Conservation (phyloP, 2,888 invertebrate genomes). For the Antitype chi region DNA sequence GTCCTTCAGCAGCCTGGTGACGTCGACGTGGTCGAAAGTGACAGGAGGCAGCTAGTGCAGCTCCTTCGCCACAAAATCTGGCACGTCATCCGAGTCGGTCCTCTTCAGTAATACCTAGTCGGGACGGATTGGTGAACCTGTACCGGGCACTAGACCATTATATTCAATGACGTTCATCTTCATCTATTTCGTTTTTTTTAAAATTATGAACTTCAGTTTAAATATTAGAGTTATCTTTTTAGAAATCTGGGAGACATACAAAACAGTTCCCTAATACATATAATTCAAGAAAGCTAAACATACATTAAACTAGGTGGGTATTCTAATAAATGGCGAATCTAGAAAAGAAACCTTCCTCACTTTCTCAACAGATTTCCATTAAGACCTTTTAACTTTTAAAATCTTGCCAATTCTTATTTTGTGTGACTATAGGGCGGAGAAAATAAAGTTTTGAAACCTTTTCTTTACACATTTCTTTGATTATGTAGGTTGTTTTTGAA, state of each 20-base stretch:
- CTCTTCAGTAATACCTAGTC: too few relatives aligned
- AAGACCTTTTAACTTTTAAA: constrained; percentile 29
- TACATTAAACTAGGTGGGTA: neutral
- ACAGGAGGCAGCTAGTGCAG: too few relatives aligned
- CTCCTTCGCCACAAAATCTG: too few relatives aligned
- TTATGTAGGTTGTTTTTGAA: neutral
- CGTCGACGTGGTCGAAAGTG: too few relatives aligned
- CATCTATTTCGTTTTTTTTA: too few relatives aligned
- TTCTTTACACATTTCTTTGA: constrained; percentile 1
- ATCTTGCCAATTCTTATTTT: constrained; percentile 23
- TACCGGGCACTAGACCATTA: too few relatives aligned
- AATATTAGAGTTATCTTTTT: too few relatives aligned
- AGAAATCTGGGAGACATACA: neutral
- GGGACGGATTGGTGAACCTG: too few relatives aligned
- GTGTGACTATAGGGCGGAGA: constrained; percentile 7
- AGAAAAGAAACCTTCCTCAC: neutral
- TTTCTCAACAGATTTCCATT: constrained; percentile 6
- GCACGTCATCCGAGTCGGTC: too few relatives aligned
- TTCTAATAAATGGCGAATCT: neutral
- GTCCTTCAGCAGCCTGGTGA: too few relatives aligned
- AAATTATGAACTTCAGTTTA: too few relatives aligned
- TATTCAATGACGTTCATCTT: too few relatives aligned
- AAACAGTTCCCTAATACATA: neutral
- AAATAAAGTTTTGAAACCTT: constrained; percentile 9
- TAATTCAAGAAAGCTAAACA: neutral